Base-by-base conservation (phyloP, 2,797 vertebrate species). In the Uromys caudimaculatus region DNA sequence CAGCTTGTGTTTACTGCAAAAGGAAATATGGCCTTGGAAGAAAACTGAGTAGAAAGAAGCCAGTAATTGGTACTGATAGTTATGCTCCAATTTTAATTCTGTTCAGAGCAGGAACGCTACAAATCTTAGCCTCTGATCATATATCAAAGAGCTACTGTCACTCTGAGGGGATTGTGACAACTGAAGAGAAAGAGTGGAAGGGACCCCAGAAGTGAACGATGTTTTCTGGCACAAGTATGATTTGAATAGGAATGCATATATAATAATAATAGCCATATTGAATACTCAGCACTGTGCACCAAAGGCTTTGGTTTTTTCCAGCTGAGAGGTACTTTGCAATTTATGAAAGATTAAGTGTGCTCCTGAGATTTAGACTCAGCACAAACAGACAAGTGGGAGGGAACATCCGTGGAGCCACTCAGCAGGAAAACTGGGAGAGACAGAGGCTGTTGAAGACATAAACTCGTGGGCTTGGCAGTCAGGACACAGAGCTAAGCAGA, bases 1-100 rank as follows among this genome's bases (percentile, higher is more conserved):
- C 58, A 60, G 75, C 17, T 64, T 93, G 64, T 84, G 44, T 96
- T 96, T 94, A 69, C 76, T 56, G 21, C 32, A 29, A 87, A 64
- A 93, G 64, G 21, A 94, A 90, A 75, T 90, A 13, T 2, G 24
- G 73, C 95, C 58, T 81, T 84, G 76, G 76, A 67, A 95, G 27
- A 89, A 94, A 56, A 79, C 29, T 47, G 44, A 89, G 41, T 69
- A 41, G 84, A 67, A 91, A 73, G 75, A 93, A 54, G 52, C 73
- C 32, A 92, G n/a, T 52, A 56, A 64, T 8, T 62, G 16, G 41
- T 87, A 16, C 41, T 47, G 88, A 62, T 62, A 35, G 52, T 91
- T 82, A 58, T 21, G 27, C 7, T 93, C 29, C 41, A 19, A 29
- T 82, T 73, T 92, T 95, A 77, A 62, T 60, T 62, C 76, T 6